A percentile compares a stretch with the other conserved stretches of the same genome.
phyloP scores from a whole-genome alignment of 2,888 invertebrate genomes.

The Sphecodes monilicornis region DNA sequence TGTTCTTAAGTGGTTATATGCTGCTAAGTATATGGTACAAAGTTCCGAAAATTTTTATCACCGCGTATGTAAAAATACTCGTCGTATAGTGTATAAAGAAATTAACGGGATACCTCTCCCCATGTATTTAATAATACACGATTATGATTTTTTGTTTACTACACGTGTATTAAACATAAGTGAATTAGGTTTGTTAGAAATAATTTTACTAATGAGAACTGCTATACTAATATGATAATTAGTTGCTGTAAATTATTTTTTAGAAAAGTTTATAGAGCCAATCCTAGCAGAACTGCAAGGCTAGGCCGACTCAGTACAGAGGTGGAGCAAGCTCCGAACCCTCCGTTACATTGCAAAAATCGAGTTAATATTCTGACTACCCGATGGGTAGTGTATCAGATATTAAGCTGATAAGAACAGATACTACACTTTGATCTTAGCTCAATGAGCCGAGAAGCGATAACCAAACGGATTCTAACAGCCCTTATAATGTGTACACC shows the following conservation, averaged over 20 bases:
- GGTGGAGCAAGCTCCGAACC: constrained; percentile 2
- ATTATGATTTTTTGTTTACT: no score
- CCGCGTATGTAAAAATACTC: no score
- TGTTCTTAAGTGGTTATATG: no score
- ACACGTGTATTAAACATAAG: no score
- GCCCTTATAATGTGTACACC: background rate
- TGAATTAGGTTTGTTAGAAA: no score
- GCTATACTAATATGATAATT: no score
- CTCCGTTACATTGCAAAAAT: constrained; percentile 14
- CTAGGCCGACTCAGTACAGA: constrained; percentile 13
- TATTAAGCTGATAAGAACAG: constrained; percentile 51
- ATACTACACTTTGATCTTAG: constrained; percentile 35
- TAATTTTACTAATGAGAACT: no score
- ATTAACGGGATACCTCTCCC: no score
- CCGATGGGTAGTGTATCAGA: constrained; percentile 24
- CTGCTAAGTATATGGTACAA: no score
- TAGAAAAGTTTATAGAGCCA: background rate
- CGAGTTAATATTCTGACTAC: constrained; percentile 34
- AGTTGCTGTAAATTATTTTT: background rate
- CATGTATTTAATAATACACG: no score
- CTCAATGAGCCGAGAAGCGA: background rate
- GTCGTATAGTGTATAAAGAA: no score
- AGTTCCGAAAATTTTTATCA: no score
- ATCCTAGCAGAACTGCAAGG: constrained; percentile 18
- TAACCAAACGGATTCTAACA: accelerated